Evolutionary conservation across 2,888 invertebrate species (phyloP), one percentile per base, ranked within the genome.

Genomic region (Rhagonycha fulva): DNA sequence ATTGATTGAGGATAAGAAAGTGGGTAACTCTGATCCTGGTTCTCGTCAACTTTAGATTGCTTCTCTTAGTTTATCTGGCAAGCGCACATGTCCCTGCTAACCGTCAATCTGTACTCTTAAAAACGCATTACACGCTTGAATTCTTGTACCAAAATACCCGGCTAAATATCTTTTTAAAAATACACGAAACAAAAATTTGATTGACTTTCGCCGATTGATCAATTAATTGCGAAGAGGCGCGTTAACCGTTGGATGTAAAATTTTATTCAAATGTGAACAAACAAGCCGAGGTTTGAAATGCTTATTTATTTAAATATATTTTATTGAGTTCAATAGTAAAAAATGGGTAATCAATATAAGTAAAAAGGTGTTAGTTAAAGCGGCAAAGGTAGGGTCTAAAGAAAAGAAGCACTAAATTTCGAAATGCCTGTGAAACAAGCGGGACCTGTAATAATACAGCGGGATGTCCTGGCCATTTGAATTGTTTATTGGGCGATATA

Each of bases 11-110:
- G 84, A 86, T 86, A 84, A 84, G 82, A 84, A 84, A 84, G 83
- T 84, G 82, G 82, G 83, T 80, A 83, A 83, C 84, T 85, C 85
- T 85, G 85, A 86, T 86, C 86, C 86, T 86, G 86, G 82, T 83
- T 85, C 83, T 85, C 86, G 86, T 87, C 86, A 86, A 86, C 85
- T 86, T 84, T 83, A 84, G 85, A 86, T 85, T 85, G 84, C 84
- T 83, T 82, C 74, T 82, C 78, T 80, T 81, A 80, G 82, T 84
- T 84, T 84, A 84, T 84, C 84, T 85, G 81, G 81, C 82, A 83
- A 83, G 83, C 84, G 83, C 86, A 86, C 85, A 84, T 86, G 86
- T 86, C 85, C 84, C 84, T 85, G 84, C 81, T 83, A 81, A 83
- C 82, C 84, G 83, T 85, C 85, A 84, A 83, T 83, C 83, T 81